Base-by-base conservation (phyloP, 92 coral and sea anemone species). In the Paramuricea clavata region DNA sequence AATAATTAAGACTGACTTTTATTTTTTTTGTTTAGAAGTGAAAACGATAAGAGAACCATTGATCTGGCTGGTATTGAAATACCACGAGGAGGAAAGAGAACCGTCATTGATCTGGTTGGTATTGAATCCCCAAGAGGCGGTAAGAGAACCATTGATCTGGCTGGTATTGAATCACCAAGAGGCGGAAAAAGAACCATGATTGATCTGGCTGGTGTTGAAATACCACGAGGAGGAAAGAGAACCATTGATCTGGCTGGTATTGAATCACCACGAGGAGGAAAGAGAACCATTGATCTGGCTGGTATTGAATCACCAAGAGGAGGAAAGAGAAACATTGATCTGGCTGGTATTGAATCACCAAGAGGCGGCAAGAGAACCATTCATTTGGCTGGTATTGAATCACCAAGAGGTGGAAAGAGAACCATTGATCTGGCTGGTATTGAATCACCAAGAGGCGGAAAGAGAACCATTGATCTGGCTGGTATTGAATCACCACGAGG, bases 81-180 rank as follows among this genome's bases (percentile, higher is more conserved):
- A 73, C 79, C 79, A 73, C 49, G 79, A 73, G 79, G 79, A 2
- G 79, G 79, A 42, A 70, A 34, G 49, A 73, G 79, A 33, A n/a
- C n/a, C n/a, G 54, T 12, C 57, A 73, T 73, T n/a, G 79, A 39
- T 26, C 79, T 73, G 54, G 79, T 30, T 41, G 79, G 79, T n/a
- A 73, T 41, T 22, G 79, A 73, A 52, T 1, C 31, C 41, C 79
- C 79, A 73, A 27, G 79, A 73, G 79, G 79, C 6, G 79, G 79
- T n/a, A 73, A 31, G 32, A 73, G 79, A 42, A 70, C 76, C 57
- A 73, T 73, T 42, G 79, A 39, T 26, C 79, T 73, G 54, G 79
- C 28, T 41, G 79, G 79, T 8, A 44, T 41, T 42, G 79, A 73
- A 33, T 1, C 57, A 73, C 79, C 79, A 73, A 27, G 79, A 73